A percentile compares a stretch with the other conserved stretches of the same genome.
Conservation (phyloP, 2,113 vertebrate genomes). For the Engystomops pustulosus region DNA sequence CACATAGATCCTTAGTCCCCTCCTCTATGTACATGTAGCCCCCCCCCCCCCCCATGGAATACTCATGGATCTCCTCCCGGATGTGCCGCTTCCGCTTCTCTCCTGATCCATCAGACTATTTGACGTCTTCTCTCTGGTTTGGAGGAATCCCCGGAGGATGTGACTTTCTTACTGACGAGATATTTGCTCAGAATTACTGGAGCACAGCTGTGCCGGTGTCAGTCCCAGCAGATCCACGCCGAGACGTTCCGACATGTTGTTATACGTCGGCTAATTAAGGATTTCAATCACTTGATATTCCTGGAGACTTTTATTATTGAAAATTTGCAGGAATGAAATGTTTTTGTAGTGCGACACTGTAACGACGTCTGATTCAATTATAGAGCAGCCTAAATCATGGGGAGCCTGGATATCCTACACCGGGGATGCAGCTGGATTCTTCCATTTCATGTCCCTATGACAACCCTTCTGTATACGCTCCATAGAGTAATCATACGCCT, state of each 20-base stretch:
- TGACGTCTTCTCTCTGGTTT: neutral
- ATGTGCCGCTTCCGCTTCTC: neutral
- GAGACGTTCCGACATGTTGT: constrained; percentile 21
- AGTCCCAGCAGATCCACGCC: constrained; percentile 19
- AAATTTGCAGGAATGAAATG: constrained; percentile 32
- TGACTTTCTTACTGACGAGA: constrained; percentile 37
- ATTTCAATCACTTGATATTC: constrained; percentile 41
- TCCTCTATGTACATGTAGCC: too few relatives aligned
- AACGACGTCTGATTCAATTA: constrained; percentile 41
- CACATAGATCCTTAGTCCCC: too few relatives aligned
- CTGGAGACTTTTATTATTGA: constrained; percentile 30
- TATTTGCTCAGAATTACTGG: constrained; percentile 18
- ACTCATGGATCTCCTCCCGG: too few relatives aligned
- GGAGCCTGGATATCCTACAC: neutral
- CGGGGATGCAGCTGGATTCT: neutral
- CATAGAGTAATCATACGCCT: too few relatives aligned
- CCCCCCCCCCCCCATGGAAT: too few relatives aligned
- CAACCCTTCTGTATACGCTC: too few relatives aligned
- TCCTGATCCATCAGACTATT: neutral
- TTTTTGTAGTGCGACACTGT: neutral
- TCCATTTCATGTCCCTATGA: too few relatives aligned
- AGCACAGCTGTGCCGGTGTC: constrained; percentile 45
- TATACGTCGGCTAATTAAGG: constrained; percentile 48
- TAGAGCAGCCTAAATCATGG: constrained; percentile 1
- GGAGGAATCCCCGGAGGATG: constrained; percentile 13